Conservation (phyloP, 2,888 invertebrate species). For the Agriopis aurantiaria region DNA sequence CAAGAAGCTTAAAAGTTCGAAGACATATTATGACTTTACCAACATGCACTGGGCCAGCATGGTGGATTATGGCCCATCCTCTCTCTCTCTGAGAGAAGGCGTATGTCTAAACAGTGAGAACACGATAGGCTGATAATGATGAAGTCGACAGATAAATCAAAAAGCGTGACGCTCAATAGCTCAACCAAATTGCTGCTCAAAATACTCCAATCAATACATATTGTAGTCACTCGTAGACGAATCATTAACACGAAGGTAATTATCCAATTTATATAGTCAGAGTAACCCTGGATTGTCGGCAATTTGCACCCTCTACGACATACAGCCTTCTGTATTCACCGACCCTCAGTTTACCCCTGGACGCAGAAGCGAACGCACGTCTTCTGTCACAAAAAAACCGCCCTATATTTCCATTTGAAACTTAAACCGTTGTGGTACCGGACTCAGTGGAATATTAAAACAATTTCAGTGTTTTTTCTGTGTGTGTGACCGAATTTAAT, state of each 20-base stretch:
- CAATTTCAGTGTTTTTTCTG: constrained; percentile 19
- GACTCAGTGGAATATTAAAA: constrained; percentile 22
- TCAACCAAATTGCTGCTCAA: constrained; percentile 1
- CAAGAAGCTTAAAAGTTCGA: no score
- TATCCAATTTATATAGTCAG: constrained; percentile 53
- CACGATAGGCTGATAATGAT: not conserved
- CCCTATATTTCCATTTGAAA: constrained; percentile 26
- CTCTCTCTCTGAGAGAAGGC: no score
- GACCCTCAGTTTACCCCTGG: constrained; percentile 45
- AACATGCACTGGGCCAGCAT: no score
- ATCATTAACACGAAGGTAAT: constrained; percentile 52
- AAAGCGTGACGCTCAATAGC: not conserved
- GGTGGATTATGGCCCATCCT: no score
- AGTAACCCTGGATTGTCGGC: constrained; percentile 51
- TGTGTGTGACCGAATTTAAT: constrained; percentile 18
- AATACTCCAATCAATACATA: constrained; percentile 26
- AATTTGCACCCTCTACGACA: constrained; percentile 49
- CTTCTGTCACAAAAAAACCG: constrained; percentile 28
- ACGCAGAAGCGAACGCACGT: constrained; percentile 42
- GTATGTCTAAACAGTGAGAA: no score
- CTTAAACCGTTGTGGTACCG: constrained; percentile 32
- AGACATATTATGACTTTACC: no score
- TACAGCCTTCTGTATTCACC: constrained; percentile 3
- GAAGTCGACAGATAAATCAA: not conserved
- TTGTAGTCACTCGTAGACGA: constrained; percentile 23